Evolutionary conservation across 1,140 invertebrate genomes (phyloP).

Genomic region (Odontomachus brunneus): DNA sequence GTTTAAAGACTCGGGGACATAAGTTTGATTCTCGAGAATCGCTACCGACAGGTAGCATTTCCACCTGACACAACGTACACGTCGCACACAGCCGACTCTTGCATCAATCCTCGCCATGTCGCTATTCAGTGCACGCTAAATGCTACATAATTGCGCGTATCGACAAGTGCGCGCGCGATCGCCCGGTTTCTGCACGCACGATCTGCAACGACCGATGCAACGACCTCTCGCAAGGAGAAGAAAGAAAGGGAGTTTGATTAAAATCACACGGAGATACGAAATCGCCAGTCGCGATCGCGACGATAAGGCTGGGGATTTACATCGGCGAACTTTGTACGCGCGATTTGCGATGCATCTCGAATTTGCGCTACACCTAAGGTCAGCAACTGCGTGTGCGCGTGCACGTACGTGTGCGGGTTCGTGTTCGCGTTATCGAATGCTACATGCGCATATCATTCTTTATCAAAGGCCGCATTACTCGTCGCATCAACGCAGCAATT

Average conservation of each 20-base stretch:
- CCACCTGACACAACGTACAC: background rate
- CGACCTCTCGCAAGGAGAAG: background rate
- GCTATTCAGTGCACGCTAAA: constrained; percentile 37
- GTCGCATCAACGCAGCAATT: constrained; percentile 5
- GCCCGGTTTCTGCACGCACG: constrained; percentile 1
- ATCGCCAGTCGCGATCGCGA: background rate
- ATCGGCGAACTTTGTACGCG: background rate
- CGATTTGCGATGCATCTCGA: background rate
- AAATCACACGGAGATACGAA: background rate
- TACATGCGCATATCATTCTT: constrained; percentile 25
- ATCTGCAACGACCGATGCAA: background rate
- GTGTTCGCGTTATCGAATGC: background rate
- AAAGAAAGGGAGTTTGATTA: background rate
- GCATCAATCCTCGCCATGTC: constrained; percentile 28
- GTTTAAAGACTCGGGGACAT: no score
- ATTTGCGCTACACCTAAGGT: constrained; percentile 32
- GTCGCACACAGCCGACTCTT: background rate
- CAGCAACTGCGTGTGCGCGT: background rate
- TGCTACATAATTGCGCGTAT: constrained; percentile 18
- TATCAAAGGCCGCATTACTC: background rate
- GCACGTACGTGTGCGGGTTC: background rate
- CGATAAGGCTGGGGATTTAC: constrained; percentile 5
- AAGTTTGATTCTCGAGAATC: background rate
- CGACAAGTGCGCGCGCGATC: constrained; percentile 10
- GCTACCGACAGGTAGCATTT: background rate